Evolutionary conservation across 2,113 vertebrate species (phyloP).

Genomic region (Melozone crissalis): DNA sequence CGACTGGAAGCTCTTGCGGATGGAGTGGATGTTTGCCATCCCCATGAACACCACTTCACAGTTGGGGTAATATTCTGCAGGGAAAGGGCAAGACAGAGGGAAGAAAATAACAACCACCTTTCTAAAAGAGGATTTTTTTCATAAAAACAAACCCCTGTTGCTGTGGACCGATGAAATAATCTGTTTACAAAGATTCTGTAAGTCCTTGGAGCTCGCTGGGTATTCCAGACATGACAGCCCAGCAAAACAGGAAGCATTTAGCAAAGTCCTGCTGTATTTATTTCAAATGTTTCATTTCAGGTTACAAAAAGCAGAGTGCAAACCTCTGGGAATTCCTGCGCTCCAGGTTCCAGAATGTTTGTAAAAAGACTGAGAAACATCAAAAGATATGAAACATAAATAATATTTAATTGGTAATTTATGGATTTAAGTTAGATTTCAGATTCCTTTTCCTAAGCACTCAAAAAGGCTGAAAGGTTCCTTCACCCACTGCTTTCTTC

Average conservation of each 20-base stretch:
- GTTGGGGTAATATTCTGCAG: constrained; percentile 96
- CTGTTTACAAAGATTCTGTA: background rate
- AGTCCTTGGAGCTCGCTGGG: background rate
- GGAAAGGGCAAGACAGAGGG: background rate
- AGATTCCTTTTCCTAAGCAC: background rate
- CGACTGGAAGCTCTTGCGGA: constrained; percentile 97
- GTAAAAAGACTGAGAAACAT: background rate
- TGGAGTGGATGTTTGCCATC: constrained; percentile 96
- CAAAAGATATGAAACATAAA: background rate
- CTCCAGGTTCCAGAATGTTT: background rate
- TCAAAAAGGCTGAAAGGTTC: background rate
- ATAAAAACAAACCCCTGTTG: background rate
- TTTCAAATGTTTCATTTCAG: background rate
- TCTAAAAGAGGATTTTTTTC: constrained; percentile 1
- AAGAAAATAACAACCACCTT: background rate
- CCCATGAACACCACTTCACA: constrained; percentile 99
- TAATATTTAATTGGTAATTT: background rate
- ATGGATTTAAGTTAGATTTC: background rate
- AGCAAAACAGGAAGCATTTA: background rate
- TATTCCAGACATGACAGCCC: background rate
- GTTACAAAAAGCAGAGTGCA: background rate
- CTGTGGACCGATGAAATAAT: constrained; percentile 1
- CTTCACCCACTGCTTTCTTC: background rate
- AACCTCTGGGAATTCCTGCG: background rate
- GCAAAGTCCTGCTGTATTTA: background rate